Conservation (phyloP, 2,888 invertebrate species). For the Orthosia cruda region DNA sequence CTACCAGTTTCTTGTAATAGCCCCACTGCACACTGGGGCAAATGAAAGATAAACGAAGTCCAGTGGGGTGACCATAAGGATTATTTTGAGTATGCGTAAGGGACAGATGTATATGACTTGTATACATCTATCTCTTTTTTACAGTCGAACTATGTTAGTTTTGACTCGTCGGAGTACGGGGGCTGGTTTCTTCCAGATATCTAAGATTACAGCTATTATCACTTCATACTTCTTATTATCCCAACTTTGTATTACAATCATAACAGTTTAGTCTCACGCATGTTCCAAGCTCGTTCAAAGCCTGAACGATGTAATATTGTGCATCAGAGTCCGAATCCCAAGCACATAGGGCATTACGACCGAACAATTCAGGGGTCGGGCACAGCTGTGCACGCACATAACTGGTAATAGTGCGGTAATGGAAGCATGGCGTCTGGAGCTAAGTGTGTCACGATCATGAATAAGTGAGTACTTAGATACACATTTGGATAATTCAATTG, state of each 20-base stretch:
- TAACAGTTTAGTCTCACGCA: background rate
- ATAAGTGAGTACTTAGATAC: background rate
- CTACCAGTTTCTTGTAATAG: too few species aligned
- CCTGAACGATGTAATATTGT: slow-evolving; percentile 10
- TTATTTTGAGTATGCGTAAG: too few species aligned
- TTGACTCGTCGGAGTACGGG: too few species aligned
- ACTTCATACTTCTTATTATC: background rate
- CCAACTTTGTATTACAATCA: background rate
- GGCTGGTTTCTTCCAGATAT: background rate
- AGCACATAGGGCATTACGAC: slow-evolving; percentile 13
- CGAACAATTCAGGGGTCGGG: slow-evolving; percentile 21
- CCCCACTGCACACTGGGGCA: too few species aligned
- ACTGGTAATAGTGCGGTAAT: slow-evolving; percentile 3
- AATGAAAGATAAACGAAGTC: too few species aligned
- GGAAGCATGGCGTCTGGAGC: slow-evolving; percentile 3
- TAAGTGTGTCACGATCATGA: background rate
- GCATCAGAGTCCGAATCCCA: slow-evolving; percentile 16
- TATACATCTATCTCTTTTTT: too few species aligned
- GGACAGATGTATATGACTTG: too few species aligned
- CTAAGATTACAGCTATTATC: background rate
- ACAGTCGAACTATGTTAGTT: too few species aligned
- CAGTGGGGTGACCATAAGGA: too few species aligned
- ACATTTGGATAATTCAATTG: background rate
- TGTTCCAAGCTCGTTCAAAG: background rate
- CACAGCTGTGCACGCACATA: slow-evolving; percentile 44